phyloP scores from a whole-genome alignment of 2,888 invertebrate genomes.

The Tholera decimalis region DNA sequence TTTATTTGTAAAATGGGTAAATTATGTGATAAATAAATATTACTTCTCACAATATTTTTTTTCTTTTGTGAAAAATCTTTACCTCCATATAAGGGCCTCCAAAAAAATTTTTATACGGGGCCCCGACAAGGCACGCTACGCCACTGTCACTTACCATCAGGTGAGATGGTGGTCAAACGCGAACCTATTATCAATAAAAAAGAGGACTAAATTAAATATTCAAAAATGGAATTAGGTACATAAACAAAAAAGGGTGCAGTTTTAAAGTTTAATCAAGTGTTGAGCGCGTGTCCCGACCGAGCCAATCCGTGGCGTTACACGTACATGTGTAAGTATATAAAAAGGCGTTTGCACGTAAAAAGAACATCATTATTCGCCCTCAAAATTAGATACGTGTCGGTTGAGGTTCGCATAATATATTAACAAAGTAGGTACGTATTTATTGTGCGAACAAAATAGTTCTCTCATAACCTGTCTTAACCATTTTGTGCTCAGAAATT shows the following conservation, averaged over 20 bases:
- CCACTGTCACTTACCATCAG: no score
- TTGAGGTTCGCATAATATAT: conserved; percentile 68
- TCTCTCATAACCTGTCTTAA: conserved; percentile 36
- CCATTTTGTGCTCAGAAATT: conserved; percentile 32
- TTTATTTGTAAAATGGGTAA: no score
- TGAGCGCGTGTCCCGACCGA: conserved; percentile 42
- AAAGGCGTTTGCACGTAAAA: conserved; percentile 76
- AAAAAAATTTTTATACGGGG: no score
- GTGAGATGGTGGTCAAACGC: no score
- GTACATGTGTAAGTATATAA: conserved; percentile 67
- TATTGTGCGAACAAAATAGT: conserved; percentile 48
- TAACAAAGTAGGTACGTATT: conserved; percentile 59
- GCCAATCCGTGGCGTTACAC: conserved; percentile 64
- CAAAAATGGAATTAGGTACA: conserved; percentile 49
- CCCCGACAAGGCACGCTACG: no score
- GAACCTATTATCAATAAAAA: no score
- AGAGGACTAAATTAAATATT: conserved; percentile 39
- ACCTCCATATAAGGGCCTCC: no score
- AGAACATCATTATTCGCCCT: conserved; percentile 74
- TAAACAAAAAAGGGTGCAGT: conserved; percentile 34
- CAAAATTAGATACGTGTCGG: conserved; percentile 76
- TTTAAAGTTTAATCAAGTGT: conserved; percentile 60
- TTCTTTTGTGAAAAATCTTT: no score
- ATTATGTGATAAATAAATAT: no score
- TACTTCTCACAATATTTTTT: no score